These are phyloP conservation scores for Noctua pronuba DNA, from an alignment of 2,888 invertebrate species.

Conservation along the genomic window DNA sequence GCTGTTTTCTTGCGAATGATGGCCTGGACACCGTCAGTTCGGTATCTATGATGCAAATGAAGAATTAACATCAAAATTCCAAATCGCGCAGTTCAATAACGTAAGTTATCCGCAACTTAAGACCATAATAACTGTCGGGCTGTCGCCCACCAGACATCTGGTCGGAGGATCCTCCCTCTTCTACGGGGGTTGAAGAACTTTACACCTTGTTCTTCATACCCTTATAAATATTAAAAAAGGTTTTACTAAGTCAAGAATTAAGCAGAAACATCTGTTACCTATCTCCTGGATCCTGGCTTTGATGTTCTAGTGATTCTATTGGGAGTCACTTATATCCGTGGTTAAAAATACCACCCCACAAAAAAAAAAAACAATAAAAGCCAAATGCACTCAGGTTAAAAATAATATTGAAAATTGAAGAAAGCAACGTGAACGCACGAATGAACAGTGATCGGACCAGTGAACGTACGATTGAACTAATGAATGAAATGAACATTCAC, in stretches of 20 bases:
- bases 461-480: constrained; percentile 54
- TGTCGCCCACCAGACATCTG: too few relatives aligned
- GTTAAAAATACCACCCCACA: background rate
- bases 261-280: background rate
- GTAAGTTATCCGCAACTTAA: too few relatives aligned
- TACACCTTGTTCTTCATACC: too few relatives aligned
- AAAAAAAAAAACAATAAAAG: background rate
- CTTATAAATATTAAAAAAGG: background rate
- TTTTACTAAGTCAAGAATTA: background rate
- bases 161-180: too few relatives aligned
- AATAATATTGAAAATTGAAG: constrained; percentile 29
- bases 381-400: constrained; percentile 12
- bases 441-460: constrained; percentile 43
- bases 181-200: too few relatives aligned
- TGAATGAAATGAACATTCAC: constrained; percentile 53
- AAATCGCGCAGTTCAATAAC: too few relatives aligned
- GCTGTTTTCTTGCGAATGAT: too few relatives aligned
- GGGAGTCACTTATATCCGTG: background rate
- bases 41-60: too few relatives aligned
- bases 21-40: too few relatives aligned
- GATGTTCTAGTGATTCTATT: background rate
- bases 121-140: too few relatives aligned
- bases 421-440: constrained; percentile 28
- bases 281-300: background rate
- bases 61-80: too few relatives aligned